phyloP scores from a whole-genome alignment of 2,797 vertebrate genomes.

The Catostomus latipinnis region DNA sequence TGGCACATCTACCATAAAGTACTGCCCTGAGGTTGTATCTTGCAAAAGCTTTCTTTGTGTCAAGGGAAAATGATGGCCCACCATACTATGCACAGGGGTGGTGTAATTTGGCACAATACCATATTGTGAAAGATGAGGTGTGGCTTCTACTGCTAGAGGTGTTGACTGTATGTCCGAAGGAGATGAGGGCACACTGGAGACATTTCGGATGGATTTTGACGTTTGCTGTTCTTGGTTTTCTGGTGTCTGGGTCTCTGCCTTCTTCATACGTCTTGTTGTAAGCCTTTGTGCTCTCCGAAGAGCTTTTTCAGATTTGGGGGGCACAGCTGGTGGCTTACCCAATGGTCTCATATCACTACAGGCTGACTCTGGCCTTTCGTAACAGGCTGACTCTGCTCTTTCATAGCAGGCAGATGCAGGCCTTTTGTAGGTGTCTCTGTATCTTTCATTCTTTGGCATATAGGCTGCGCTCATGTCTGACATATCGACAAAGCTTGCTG shows the following conservation, averaged over 20 bases:
- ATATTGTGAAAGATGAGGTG: constrained; percentile 75
- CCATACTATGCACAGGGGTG: constrained; percentile 54
- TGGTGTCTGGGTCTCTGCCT: constrained; percentile 74
- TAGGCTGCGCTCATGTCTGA: constrained; percentile 59
- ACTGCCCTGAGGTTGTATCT: constrained; percentile 93
- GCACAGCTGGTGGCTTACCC: constrained; percentile 90
- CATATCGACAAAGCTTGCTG: constrained; percentile 67
- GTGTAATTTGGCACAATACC: constrained; percentile 74
- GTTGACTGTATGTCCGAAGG: constrained; percentile 66
- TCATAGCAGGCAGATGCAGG: constrained; percentile 77
- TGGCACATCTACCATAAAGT: constrained; percentile 92
- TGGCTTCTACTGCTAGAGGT: constrained; percentile 60
- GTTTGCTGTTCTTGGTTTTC: constrained; percentile 56
- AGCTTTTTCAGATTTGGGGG: constrained; percentile 94
- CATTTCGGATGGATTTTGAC: constrained; percentile 56
- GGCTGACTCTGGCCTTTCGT: constrained; percentile 78
- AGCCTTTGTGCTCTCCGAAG: constrained; percentile 90
- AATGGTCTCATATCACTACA: constrained; percentile 79
- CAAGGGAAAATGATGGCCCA: constrained; percentile 78
- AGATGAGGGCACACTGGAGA: constrained; percentile 59
- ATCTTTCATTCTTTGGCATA: constrained; percentile 35
- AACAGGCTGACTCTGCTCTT: constrained; percentile 78
- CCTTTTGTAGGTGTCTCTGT: constrained; percentile 63
- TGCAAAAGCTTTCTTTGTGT: constrained; percentile 92
- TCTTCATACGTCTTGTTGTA: constrained; percentile 85